Conservation (phyloP, 2,113 vertebrate species). For the Monopterus albus region DNA sequence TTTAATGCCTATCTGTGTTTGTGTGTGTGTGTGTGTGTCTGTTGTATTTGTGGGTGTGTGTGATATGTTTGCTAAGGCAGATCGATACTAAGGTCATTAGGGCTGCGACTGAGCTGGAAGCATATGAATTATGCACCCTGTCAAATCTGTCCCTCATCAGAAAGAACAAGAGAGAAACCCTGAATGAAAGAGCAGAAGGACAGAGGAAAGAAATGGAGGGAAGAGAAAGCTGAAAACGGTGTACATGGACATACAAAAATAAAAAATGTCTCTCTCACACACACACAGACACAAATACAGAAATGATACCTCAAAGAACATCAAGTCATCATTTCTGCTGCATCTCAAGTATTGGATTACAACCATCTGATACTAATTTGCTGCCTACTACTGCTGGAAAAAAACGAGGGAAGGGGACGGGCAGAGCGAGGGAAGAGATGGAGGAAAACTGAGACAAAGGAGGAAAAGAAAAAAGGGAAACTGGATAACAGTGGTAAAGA, state of each 20-base stretch:
- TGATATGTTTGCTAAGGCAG: constrained; percentile 67
- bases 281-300: constrained; percentile 22
- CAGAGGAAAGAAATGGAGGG: constrained; percentile 20
- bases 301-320: constrained; percentile 83
- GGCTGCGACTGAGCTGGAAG: constrained; percentile 85
- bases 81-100: constrained; percentile 99
- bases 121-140: constrained; percentile 96
- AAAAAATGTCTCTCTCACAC: not conserved
- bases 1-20: constrained; percentile 33
- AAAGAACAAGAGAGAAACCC: constrained; percentile 15
- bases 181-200: constrained; percentile 60
- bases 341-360: constrained; percentile 96
- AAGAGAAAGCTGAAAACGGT: constrained; percentile 8
- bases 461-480: constrained; percentile 16
- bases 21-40: constrained; percentile 4
- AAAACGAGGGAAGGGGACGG: constrained; percentile 14
- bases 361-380: constrained; percentile 97
- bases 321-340: constrained; percentile 91
- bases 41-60: constrained; percentile 37
- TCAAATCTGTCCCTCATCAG: constrained; percentile 90
- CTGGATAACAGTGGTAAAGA: not conserved
- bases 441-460: constrained; percentile 48
- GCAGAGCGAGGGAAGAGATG: constrained; percentile 16
- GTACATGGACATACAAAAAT: constrained; percentile 9
- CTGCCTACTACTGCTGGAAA: constrained; percentile 84